Evolutionary conservation across 2,888 invertebrate genomes (phyloP), one percentile per base, ranked within the genome.

Genomic region (Eupithecia dodoneata): DNA sequence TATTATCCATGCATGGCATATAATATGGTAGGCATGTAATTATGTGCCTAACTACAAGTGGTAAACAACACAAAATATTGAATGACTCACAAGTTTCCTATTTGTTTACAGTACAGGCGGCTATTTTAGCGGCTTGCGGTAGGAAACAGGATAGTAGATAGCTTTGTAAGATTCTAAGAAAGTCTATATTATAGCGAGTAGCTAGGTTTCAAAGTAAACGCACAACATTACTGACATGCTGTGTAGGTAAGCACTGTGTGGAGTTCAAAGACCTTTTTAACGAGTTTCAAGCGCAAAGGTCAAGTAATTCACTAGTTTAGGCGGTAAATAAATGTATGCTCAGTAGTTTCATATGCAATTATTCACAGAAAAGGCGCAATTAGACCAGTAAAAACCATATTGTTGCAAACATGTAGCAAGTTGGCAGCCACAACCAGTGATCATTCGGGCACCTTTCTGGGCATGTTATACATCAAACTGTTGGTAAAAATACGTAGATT

Each of bases 391-490:
- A 79, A 83, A 81, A 75, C 77, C 80, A 63, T 72, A 78, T 76
- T 71, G 47, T 59, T 77, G 65, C 66, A 12, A 74, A 65, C 47
- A 77, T 81, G 87, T 89, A 89, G 91, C 93, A 90, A 89, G 93
- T 91, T 93, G 93, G 92, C 93, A 93, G 80, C 80, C 81, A 49
- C 52, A 30, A 47, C 59, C 49, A 47, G 49, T 59, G 5, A 49
- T 74, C 75, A 78, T 82, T 81, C 72, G 49, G 65, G 76, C 74
- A 30, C 75, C 79, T 83, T 83, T 83, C 83, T 80, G 77, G 76
- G 81, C 80, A 80, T 86, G 84, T 89, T 86, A 84, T 85, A 87
- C 83, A 83, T 79, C 79, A 88, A 86, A 79, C 80, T 77, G 81
- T 81, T 76, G 81, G 83, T 74, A 81, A 76, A 81, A 80, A 73